These are phyloP conservation scores for Xestoiulus laeticollis DNA, from an alignment of 2,888 invertebrate genomes.

Conservation along the genomic window DNA sequence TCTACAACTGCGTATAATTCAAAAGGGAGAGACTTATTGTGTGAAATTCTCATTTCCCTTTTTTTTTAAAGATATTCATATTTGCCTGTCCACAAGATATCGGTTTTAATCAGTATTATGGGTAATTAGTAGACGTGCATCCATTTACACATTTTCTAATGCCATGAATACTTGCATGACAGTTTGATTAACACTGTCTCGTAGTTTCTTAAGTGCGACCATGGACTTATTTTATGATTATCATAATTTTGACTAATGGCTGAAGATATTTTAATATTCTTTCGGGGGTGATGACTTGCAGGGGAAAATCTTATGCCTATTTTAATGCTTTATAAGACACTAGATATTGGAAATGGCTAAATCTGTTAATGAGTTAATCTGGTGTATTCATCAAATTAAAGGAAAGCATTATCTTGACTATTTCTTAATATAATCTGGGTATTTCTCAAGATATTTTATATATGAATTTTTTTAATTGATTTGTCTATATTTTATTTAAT, in stretches of 20 bases:
- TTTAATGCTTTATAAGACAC: too few relatives aligned
- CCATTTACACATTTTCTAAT: background rate
- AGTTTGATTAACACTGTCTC: slow-evolving; percentile 15
- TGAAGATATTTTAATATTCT: background rate
- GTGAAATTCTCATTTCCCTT: background rate
- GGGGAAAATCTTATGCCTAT: background rate
- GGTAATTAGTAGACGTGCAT: background rate
- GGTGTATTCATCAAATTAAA: too few relatives aligned
- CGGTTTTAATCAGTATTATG: background rate
- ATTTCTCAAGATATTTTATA: too few relatives aligned
- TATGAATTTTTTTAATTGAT: too few relatives aligned
- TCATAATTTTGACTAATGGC: background rate
- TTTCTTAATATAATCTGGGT: too few relatives aligned
- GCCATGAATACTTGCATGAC: background rate
- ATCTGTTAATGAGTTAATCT: too few relatives aligned
- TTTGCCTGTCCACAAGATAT: background rate
- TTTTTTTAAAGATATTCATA: background rate
- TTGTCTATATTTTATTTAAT: too few relatives aligned
- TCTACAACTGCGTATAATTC: background rate
- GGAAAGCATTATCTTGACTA: too few relatives aligned
- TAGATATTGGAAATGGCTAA: too few relatives aligned
- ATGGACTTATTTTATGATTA: slow-evolving; percentile 4
- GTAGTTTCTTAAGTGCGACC: slow-evolving; percentile 26
- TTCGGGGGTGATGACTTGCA: background rate
- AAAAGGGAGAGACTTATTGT: background rate